Conservation (phyloP, 1,140 invertebrate species). For the Aphelinus atriplicis region DNA sequence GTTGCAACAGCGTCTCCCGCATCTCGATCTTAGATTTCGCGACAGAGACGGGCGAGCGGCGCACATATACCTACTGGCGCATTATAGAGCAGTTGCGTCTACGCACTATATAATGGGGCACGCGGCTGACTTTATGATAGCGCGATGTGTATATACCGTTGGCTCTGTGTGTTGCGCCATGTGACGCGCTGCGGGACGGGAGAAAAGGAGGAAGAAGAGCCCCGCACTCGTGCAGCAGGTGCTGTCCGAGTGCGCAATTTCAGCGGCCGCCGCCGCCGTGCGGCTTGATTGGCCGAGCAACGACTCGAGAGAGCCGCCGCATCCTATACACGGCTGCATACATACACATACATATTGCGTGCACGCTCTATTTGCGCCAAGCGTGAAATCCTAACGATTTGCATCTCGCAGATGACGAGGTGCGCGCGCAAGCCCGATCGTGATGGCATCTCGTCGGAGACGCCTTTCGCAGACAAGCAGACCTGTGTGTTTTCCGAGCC, state of each 20-base stretch:
- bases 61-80: no score
- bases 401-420: neutral
- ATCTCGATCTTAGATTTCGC: no score
- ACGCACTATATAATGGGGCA: no score
- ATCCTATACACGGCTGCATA: neutral
- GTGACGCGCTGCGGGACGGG: neutral
- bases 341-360: neutral
- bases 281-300: neutral
- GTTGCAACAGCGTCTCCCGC: no score
- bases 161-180: neutral
- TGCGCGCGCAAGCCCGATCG: no score
- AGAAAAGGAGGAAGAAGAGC: neutral
- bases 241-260: conserved; percentile 9
- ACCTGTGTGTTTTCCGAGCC: neutral
- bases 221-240: conserved; percentile 1
- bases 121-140: conserved; percentile 15
- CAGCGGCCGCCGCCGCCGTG: neutral
- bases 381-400: conserved; percentile 23
- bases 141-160: neutral
- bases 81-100: no score
- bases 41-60: no score
- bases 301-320: neutral
- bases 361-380: neutral
- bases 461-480: neutral
- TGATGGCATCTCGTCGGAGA: no score